Percentiles rank a stretch among this genome's conserved stretches.
phyloP scores from a whole-genome alignment of 2,113 vertebrate genomes.

The Pavo muticus region DNA sequence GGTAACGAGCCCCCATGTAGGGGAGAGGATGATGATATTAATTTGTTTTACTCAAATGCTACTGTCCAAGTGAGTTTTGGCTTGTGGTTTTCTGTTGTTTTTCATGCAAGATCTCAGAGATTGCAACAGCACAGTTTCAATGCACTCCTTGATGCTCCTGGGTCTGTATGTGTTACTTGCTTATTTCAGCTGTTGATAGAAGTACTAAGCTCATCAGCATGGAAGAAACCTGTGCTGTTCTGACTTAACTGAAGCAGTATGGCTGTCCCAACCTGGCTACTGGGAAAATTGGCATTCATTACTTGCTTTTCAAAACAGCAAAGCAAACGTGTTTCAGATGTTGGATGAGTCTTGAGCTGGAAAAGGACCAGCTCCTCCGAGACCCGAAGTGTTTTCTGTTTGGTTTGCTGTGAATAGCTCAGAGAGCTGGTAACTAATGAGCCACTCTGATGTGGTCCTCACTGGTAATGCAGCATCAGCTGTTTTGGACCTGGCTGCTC shows the following conservation, averaged over 20 bases:
- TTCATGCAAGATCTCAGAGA: not conserved
- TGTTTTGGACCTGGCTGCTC: not conserved
- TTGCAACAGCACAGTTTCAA: not conserved
- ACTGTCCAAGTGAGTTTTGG: not conserved
- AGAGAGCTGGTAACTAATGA: not conserved
- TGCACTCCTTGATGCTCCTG: accelerated
- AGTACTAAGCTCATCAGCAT: not conserved
- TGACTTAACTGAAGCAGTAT: not conserved
- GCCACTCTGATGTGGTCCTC: not conserved
- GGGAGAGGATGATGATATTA: not conserved
- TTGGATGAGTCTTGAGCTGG: not conserved
- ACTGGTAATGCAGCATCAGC: not conserved
- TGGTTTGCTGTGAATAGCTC: not conserved
- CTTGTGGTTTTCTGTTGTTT: not conserved
- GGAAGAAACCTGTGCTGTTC: not conserved
- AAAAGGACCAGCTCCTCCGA: not conserved
- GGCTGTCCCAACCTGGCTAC: not conserved
- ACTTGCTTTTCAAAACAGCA: not conserved
- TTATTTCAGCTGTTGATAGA: not conserved
- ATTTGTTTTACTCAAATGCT: not conserved
- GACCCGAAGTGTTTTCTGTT: not conserved
- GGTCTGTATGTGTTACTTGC: not conserved
- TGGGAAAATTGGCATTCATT: not conserved
- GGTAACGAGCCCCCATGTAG: not conserved
- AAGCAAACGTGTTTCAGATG: not conserved